Conservation (phyloP, 2,888 invertebrate species). For the Lasius platythorax region DNA sequence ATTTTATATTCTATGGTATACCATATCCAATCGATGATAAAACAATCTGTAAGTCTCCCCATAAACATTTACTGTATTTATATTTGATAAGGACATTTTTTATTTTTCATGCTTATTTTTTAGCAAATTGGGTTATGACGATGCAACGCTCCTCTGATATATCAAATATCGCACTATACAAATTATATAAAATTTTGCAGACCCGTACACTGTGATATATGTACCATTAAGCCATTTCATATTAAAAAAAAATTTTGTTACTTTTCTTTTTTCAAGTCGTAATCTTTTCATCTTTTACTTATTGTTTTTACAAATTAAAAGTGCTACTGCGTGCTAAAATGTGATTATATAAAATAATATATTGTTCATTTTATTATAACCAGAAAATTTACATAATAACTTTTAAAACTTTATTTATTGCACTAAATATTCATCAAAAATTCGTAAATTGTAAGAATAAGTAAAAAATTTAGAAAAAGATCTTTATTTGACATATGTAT, state of each 20-base stretch:
- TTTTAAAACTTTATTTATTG: neutral
- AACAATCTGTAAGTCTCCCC: conserved; percentile 74
- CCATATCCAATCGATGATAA: conserved; percentile 85
- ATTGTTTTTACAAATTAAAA: neutral
- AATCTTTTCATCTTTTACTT: neutral
- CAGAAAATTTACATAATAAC: neutral
- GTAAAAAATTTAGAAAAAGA: conserved; percentile 4
- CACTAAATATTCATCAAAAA: conserved; percentile 31
- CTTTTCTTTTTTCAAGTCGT: neutral
- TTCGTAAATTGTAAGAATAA: conserved; percentile 30
- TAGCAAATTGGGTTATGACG: conserved; percentile 74
- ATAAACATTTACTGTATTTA: conserved; percentile 13
- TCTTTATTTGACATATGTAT: neutral
- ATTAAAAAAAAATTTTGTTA: neutral
- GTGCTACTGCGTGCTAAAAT: neutral
- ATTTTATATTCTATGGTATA: conserved; percentile 88
- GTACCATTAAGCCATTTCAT: conserved; percentile 2
- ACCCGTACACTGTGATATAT: neutral
- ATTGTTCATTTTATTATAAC: neutral
- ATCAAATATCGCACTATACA: conserved; percentile 76
- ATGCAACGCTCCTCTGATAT: conserved; percentile 66
- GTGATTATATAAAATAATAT: neutral
- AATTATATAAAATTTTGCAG: conserved; percentile 76
- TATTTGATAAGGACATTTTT: conserved; percentile 19
- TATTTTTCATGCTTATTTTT: conserved; percentile 55